Evolutionary conservation across 2,888 invertebrate species (phyloP), one percentile per base, ranked within the genome.

Genomic region (Cataglyphis altisquamis): DNA sequence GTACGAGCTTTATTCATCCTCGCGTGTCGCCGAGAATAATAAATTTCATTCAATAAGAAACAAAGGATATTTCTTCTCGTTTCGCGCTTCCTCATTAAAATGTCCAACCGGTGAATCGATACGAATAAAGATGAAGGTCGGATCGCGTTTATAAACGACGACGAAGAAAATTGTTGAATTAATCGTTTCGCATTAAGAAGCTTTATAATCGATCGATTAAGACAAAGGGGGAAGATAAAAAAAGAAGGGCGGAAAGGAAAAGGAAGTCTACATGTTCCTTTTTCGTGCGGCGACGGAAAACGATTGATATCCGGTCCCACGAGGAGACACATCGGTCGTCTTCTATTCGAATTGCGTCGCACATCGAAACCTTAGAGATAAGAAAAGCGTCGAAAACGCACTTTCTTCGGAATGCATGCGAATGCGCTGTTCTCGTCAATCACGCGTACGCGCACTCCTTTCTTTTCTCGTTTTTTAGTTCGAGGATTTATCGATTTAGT

Each of bases 401-500:
- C 67, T 68, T 57, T 77, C 25, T 60, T 78, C 82, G n/a, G 57
- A 52, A 52, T 52, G 48, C 52, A 57, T 55, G 78, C 74, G 70
- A 68, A 57, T 9, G n/a, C 74, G 48, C 5, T 39, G 9, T 52
- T 45, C 82, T 70, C 63, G 57, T 45, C 45, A 73, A 57, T 82
- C 66, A 72, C 39, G 2, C 39, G 9, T 15, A 18, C 39, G 41
- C 57, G 57, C 41, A 21, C 45, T 25, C 32, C 21, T 45, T 45
- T n/a, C 25, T 25, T 78, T 60, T 83, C 48, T 62, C 74, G 83
- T 55, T 72, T 67, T 63, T 67, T 63, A 72, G 83, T 84, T 87
- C 82, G 73, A 82, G 82, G 81, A 60, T 89, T 86, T 77, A 83
- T 83, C 90, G 89, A 88, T 90, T 90, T 85, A 84, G 82, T 88